phyloP scores from a whole-genome alignment of 2,888 invertebrate species.

The Neoitamus cyanurus region DNA sequence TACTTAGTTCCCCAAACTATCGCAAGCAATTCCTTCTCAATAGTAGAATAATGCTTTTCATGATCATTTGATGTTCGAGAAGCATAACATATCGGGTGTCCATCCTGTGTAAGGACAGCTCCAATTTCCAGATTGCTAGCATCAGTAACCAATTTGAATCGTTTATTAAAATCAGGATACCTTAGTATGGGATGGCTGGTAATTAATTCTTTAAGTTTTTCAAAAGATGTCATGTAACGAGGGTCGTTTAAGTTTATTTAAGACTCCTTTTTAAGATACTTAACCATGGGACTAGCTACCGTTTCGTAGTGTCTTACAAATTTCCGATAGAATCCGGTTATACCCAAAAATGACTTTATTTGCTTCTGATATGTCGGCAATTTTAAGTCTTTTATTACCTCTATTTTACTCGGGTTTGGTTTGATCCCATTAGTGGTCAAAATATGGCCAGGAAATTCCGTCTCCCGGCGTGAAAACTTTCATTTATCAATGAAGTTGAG shows the following conservation, averaged over 20 bases:
- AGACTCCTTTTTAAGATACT: not conserved
- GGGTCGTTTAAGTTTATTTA: constrained; percentile 22
- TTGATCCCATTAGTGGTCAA: constrained; percentile 52
- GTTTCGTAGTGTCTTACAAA: constrained; percentile 15
- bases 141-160: constrained; percentile 17
- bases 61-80: constrained; percentile 56
- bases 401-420: constrained; percentile 67
- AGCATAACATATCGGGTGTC: constrained; percentile 56
- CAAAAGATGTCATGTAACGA: not conserved
- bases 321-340: constrained; percentile 6
- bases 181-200: constrained; percentile 7
- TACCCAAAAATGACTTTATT: constrained; percentile 17
- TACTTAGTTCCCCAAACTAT: constrained; percentile 57
- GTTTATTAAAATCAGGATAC: constrained; percentile 26
- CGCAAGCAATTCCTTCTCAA: constrained; percentile 60
- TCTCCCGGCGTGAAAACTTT: constrained; percentile 53
- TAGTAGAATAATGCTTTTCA: constrained; percentile 55
- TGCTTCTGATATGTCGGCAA: constrained; percentile 3
- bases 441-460: constrained; percentile 57
- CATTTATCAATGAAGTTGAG: constrained; percentile 52
- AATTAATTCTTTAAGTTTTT: constrained; percentile 3
- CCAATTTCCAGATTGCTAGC: not conserved
- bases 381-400: constrained; percentile 66
- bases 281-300: not conserved
- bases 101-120: constrained; percentile 56